Evolutionary conservation across 2,888 invertebrate genomes (phyloP).

Genomic region (Amphiduros pacificus): DNA sequence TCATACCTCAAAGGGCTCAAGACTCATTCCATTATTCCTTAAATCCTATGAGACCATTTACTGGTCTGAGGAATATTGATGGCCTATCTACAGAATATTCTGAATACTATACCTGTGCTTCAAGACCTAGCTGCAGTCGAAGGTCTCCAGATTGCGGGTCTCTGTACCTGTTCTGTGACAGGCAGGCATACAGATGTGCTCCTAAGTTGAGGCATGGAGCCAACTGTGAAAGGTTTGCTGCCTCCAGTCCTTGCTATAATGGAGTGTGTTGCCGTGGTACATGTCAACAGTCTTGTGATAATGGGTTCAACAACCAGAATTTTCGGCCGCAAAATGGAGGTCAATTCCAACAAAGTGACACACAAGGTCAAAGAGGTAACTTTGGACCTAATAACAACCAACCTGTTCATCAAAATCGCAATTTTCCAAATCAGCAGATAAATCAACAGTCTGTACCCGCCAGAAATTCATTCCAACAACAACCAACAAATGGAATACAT

Average conservation of each 20-base stretch:
- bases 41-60: constrained; percentile 16
- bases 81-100: constrained; percentile 20
- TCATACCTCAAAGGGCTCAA: neutral
- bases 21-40: neutral
- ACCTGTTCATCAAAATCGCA: too few species aligned
- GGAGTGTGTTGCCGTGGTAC: neutral
- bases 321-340: too few species aligned
- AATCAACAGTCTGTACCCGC: too few species aligned
- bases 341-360: too few species aligned
- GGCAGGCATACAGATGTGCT: neutral
- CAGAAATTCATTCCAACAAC: too few species aligned
- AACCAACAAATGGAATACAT: too few species aligned
- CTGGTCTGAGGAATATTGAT: neutral
- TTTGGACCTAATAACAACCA: too few species aligned
- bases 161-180: neutral
- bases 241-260: neutral
- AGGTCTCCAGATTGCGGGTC: neutral
- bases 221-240: neutral
- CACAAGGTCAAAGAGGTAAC: too few species aligned
- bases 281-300: neutral
- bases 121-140: neutral
- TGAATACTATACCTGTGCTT: constrained; percentile 14
- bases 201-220: neutral
- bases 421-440: too few species aligned
- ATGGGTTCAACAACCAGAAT: too few species aligned